A percentile compares a stretch with the other conserved stretches of the same genome.
phyloP scores from a whole-genome alignment of 2,888 invertebrate species.

The Noctua comes region DNA sequence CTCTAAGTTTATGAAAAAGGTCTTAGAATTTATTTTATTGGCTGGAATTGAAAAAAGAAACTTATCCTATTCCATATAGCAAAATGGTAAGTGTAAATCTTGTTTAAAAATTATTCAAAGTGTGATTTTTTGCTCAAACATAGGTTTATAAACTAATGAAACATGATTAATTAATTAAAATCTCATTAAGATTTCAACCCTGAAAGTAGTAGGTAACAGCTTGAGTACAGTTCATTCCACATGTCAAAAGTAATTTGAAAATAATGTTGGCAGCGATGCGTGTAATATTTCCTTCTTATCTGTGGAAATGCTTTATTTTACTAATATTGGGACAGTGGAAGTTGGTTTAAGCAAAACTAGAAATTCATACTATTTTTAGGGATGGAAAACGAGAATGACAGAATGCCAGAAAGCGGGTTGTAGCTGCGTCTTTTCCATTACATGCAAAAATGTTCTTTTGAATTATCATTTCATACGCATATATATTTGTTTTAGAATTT shows the following conservation, averaged over 20 bases:
- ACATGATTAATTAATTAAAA: not conserved
- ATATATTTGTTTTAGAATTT: no score
- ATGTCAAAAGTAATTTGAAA: not conserved
- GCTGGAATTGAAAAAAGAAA: not conserved
- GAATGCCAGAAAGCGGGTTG: no score
- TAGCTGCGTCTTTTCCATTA: no score
- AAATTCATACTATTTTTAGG: no score
- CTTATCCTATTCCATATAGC: not conserved
- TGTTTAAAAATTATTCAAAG: not conserved
- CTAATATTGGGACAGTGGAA: no score
- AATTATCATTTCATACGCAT: no score
- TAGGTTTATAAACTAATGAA: not conserved
- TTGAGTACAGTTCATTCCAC: conserved; percentile 1
- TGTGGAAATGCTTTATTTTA: not conserved
- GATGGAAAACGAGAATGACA: no score
- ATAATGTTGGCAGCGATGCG: not conserved
- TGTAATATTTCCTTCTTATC: not conserved
- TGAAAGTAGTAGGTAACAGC: not conserved
- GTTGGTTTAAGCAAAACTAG: no score
- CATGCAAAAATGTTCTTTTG: no score
- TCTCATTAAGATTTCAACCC: conserved; percentile 8
- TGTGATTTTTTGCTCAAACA: conserved; percentile 1
- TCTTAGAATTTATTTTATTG: not conserved
- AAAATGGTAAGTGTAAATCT: conserved; percentile 35
- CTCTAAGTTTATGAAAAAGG: not conserved